Evolutionary conservation across 2,113 vertebrate species (phyloP).

Genomic region (Crotalus horridus): DNA sequence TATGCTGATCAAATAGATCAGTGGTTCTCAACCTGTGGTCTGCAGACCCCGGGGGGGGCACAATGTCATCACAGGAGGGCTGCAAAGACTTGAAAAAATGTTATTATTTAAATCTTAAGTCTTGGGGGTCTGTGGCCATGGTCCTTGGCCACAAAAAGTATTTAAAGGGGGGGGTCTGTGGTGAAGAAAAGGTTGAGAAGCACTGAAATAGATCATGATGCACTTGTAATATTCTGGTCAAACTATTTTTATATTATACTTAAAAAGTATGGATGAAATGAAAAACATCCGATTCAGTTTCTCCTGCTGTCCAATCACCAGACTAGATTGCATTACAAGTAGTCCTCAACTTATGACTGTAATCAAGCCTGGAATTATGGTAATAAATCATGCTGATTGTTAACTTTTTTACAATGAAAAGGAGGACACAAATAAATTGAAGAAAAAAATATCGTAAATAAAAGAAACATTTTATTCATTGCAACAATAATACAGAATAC

Average conservation of each 20-base stretch:
- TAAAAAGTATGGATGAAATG: background rate
- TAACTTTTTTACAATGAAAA: background rate
- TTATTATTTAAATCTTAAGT: background rate
- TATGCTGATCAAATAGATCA: background rate
- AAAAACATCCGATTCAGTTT: background rate
- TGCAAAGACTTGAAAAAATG: background rate
- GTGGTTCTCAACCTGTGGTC: too few relatives aligned
- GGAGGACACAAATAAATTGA: too few relatives aligned
- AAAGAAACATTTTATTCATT: too few relatives aligned
- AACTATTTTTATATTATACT: background rate
- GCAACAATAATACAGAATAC: too few relatives aligned
- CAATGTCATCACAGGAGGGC: background rate
- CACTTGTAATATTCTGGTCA: background rate
- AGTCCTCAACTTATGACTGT: background rate
- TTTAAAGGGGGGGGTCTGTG: background rate
- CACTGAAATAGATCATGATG: background rate
- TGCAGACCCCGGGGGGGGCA: too few relatives aligned
- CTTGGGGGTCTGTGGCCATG: background rate
- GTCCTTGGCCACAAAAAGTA: background rate
- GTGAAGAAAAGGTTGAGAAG: background rate
- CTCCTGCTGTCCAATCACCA: slow-evolving; percentile 1
- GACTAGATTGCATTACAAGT: background rate
- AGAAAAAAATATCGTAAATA: too few relatives aligned
- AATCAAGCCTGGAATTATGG: background rate
- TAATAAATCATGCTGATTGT: background rate